Base-by-base conservation (phyloP, 2,113 vertebrate species). In the Turdus rufiventris region DNA sequence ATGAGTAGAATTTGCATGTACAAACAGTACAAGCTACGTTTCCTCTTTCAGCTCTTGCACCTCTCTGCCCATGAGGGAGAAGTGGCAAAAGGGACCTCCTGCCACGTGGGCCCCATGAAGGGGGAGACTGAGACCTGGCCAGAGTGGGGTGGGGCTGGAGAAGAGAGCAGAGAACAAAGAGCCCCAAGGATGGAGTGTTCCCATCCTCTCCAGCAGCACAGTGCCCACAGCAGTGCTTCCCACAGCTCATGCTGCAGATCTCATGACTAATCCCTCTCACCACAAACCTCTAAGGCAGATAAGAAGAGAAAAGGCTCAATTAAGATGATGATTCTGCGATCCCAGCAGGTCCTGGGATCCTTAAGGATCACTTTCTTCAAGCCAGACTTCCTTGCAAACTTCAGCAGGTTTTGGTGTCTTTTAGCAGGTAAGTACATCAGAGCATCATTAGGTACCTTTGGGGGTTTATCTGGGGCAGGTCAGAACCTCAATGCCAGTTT, bases 181-280 rank as follows among this genome's bases (percentile, higher is more conserved):
- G 53, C 19, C 21, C 42, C 26, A n/a, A 8, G 71, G 63, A 63
- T 11, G 0, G 0, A 68, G 73, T 3, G 6, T 19, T 90, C 36
- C 40, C 16, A 8, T 26, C n/a, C 36, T 60, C 77, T 77, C 38
- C 85, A 83, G 24, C 56, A 77, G 75, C 89, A 88, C 40, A n/a
- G 24, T n/a, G n/a, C 81, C 50, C 93, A 74, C 62, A 70, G 93
- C 45, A 83, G 74, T 1, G 51, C 56, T 77, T 57, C 48, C 60
- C 85, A 67, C 83, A 85, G 85, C 76, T 88, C 79, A 74, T 4
- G 72, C 90, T 95, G 48, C 48, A 81, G 34, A 40, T 80, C 93
- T 95, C 93, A 88, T 93, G 94, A 96, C 85, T 95, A 84, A 93
- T 74, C 29, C 40, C 57, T 93, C 40, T 89, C 65, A 92, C 86